Evolutionary conservation across 2,797 vertebrate species (phyloP).

Genomic region (Okamejei kenojei): DNA sequence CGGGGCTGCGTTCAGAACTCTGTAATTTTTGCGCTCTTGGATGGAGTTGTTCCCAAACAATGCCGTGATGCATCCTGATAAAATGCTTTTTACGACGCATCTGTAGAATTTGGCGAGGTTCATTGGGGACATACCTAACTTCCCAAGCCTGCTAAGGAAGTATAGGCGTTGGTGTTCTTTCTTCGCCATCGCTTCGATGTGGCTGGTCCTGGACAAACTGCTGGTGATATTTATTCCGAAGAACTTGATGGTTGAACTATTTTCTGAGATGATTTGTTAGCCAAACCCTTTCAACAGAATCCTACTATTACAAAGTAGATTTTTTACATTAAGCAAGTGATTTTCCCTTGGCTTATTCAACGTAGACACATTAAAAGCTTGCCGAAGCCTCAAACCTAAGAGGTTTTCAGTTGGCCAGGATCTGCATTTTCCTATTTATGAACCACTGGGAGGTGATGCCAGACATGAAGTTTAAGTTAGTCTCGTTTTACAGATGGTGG

Average conservation of each 20-base stretch:
- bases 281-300: background rate
- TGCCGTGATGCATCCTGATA: too few species aligned
- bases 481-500: background rate
- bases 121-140: too few species aligned
- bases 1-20: too few species aligned
- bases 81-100: too few species aligned
- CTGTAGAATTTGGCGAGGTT: too few species aligned
- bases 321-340: background rate
- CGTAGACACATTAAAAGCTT: background rate
- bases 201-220: too few species aligned
- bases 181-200: too few species aligned
- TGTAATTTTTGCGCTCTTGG: too few species aligned
- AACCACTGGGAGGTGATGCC: background rate
- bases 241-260: background rate
- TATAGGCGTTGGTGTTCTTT: too few species aligned
- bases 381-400: background rate
- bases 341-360: background rate
- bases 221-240: too few species aligned
- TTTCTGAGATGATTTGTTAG: background rate
- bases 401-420: background rate
- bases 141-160: too few species aligned
- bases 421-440: background rate
- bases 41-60: too few species aligned
- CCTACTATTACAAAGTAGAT: background rate
- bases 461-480: background rate